Evolutionary conservation across 2,113 vertebrate species (phyloP), one percentile per base, ranked within the genome.

Genomic region (Eurystomus gularis): DNA sequence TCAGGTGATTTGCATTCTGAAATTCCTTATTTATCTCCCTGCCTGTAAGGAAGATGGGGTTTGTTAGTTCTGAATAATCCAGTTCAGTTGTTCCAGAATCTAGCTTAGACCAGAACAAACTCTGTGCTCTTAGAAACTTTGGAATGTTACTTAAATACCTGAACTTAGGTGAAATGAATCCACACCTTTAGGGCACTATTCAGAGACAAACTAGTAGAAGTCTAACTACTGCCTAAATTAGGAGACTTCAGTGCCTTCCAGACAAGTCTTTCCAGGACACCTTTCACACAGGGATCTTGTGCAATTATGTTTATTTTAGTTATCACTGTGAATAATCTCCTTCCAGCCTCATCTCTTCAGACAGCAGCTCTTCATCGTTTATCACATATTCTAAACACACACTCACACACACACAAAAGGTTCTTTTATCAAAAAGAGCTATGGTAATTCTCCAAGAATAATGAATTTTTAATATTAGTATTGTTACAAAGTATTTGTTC

Each of bases 391-490:
- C 49, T 80, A n/a, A 16, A 48, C 6, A 76, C 9, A 20, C 8
- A 44, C 2, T 44, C 42, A 0, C 17, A 31, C 0, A 1, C 9
- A 40, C 13, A 42, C 9, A 13, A 0, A 13, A 13, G 20, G 10
- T 78, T 95, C 54, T 78, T 96, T 83, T 76, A 83, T 48, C 48
- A 87, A 57, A 85, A 97, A 93, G 68, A 82, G 48, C 14, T 58
- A 68, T 46, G 52, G 70, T 72, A 90, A 82, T 70, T 84, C 66
- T 87, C 46, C 20, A 90, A 82, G 86, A 93, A 57, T 24, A 93
- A 95, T 88, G 12, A 61, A 55, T 89, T 96, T 97, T 97, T 96
- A 93, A 92, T 93, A 78, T 83, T 62, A 91, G 9, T 49, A 93
- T 95, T 93, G 44, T 94, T 96, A 78, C 17, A 95, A 94, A 86